Evolutionary conservation across 2,888 invertebrate genomes (phyloP), one percentile per base, ranked within the genome.

Genomic region (Colletes collaris): DNA sequence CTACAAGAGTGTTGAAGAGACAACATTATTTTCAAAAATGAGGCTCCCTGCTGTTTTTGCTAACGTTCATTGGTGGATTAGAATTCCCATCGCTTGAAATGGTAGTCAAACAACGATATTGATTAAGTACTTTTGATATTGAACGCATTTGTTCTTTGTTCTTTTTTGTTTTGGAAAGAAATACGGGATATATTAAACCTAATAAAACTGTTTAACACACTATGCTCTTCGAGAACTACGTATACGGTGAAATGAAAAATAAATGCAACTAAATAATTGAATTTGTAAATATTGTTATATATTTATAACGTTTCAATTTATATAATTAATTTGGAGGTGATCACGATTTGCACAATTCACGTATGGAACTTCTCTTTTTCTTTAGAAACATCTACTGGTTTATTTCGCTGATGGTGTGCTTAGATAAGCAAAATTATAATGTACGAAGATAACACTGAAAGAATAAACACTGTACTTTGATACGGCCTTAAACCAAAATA

Each of bases 391-490:
- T 58, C 44, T 52, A 44, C 53, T 13, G 58, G 46, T 56, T 40
- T 40, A 53, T 44, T 63, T 70, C 56, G 73, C 79, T 64, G 79
- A 78, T 49, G 64, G 78, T 40, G 79, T 64, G 67, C 55, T 64
- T 68, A 50, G 52, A 53, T 64, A 71, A 60, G 62, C 65, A n/a
- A 73, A 79, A 68, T 67, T 60, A 72, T 52, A 37, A 60, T 73
- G 52, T 64, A 2, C 59, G 55, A 53, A 66, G 60, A 79, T 79
- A 62, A 62, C 56, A 60, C 52, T 52, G 35, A 62, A 71, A 52
- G 55, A 69, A 76, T 40, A 70, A 52, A 56, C 50, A 19, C 46
- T 60, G 11, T 55, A 13, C 50, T 56, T 55, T 16, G 13, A 19
- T 19, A 60, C 53, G 53, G 49, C 19, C 44, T 46, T 10, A 10